These are phyloP conservation scores for Encarsia formosa DNA, from an alignment of 2,888 invertebrate genomes.

Conservation along the genomic window DNA sequence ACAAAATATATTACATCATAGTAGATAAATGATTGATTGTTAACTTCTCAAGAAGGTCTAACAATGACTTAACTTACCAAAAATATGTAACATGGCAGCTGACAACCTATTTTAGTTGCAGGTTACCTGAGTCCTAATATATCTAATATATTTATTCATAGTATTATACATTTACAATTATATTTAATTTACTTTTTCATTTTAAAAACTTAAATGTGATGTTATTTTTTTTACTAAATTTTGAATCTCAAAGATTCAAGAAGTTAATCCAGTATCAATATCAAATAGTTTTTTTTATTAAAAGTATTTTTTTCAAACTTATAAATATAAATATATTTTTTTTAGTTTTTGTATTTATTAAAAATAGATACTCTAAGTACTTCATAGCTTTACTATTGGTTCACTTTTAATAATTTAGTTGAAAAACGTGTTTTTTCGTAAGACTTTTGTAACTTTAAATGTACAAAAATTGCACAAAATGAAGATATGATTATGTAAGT, in stretches of 20 bases:
- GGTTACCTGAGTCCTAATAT: conserved; percentile 14
- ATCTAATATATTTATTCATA: not conserved
- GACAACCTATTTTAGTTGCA: conserved; percentile 6
- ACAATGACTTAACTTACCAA: conserved; percentile 10
- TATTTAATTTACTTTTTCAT: not conserved
- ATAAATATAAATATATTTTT: too few relatives aligned
- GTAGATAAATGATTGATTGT: conserved; percentile 7
- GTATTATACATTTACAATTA: conserved; percentile 1
- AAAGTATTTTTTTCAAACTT: not conserved
- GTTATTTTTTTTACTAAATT: not conserved
- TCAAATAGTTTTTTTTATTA: not conserved
- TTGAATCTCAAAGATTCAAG: not conserved
- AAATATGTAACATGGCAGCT: conserved; percentile 5
- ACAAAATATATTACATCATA: conserved; percentile 4
- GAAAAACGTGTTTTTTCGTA: too few relatives aligned
- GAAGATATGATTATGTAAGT: not conserved
- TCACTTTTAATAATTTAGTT: not conserved
- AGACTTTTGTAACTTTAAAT: not conserved
- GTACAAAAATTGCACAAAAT: not conserved
- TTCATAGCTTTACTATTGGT: not conserved
- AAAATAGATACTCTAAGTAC: not conserved
- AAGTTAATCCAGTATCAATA: not conserved
- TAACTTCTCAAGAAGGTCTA: conserved; percentile 4
- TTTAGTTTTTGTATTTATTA: not conserved
- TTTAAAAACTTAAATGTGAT: not conserved